Evolutionary conservation across 2,888 invertebrate genomes (phyloP).

Genomic region (Tipula confusa): DNA sequence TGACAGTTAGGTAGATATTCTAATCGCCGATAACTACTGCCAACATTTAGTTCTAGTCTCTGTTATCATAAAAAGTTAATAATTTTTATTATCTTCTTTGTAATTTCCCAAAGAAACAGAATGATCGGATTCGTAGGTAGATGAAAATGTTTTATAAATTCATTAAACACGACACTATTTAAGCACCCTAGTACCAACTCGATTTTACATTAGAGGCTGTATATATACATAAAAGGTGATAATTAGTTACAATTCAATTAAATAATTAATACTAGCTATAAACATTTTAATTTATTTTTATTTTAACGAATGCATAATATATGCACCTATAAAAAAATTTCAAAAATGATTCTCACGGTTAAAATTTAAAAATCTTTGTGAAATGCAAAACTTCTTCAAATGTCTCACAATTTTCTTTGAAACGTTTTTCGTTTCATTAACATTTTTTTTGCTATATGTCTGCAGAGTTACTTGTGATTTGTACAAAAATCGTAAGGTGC

Average conservation of each 20-base stretch:
- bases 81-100: no score
- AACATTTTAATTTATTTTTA: not conserved
- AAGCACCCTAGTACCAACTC: no score
- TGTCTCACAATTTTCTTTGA: constrained; percentile 15
- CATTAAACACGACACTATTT: no score
- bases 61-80: no score
- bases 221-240: not conserved
- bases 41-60: no score
- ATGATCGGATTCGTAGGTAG: no score
- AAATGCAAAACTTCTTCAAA: constrained; percentile 1
- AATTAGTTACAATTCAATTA: constrained; percentile 9
- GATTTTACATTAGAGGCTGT: no score
- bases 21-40: no score
- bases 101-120: no score
- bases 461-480: not conserved
- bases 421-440: not conserved
- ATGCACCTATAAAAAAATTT: not conserved
- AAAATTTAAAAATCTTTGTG: not conserved
- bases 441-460: not conserved
- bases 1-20: no score
- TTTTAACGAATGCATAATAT: not conserved
- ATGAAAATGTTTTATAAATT: no score
- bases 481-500: not conserved
- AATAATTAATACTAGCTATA: not conserved
- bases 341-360: constrained; percentile 16